A percentile compares a stretch with the other conserved stretches of the same genome.
phyloP scores from a whole-genome alignment of 2,888 invertebrate genomes.

The Idaea aversata region DNA sequence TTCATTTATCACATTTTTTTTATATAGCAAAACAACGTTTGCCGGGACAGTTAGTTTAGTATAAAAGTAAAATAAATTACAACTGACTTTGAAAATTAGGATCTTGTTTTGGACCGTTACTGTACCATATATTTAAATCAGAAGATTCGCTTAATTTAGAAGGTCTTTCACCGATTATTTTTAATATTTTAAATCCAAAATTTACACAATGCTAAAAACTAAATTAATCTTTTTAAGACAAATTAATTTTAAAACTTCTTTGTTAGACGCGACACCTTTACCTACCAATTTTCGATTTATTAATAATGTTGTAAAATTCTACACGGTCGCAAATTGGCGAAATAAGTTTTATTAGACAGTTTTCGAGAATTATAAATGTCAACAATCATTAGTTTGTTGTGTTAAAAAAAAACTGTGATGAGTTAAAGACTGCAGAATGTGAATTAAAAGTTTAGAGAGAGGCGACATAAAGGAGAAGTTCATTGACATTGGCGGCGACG shows the following conservation, averaged over 20 bases:
- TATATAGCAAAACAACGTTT: no score
- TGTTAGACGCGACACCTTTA: neutral
- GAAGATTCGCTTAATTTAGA: slow-evolving; percentile 56
- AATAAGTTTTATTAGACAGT: neutral
- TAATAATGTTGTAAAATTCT: neutral
- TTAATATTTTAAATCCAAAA: slow-evolving; percentile 9
- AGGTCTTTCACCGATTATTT: slow-evolving; percentile 48
- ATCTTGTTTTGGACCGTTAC: neutral
- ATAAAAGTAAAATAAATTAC: no score
- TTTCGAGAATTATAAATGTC: neutral
- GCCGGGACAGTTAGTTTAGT: no score
- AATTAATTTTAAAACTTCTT: neutral
- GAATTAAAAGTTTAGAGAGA: neutral
- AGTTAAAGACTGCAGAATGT: neutral
- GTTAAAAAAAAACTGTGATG: neutral
- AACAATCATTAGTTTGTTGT: neutral
- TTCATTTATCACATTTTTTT: no score
- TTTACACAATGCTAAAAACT: slow-evolving; percentile 1
- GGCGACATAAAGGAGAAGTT: neutral
- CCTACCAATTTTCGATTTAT: neutral
- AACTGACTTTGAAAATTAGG: neutral
- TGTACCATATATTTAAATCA: slow-evolving; percentile 50
- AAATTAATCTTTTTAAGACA: neutral
- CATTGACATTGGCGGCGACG: neutral
- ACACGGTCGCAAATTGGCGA: neutral